Base-by-base conservation (phyloP, 2,797 vertebrate species). In the Bufotes viridis region DNA sequence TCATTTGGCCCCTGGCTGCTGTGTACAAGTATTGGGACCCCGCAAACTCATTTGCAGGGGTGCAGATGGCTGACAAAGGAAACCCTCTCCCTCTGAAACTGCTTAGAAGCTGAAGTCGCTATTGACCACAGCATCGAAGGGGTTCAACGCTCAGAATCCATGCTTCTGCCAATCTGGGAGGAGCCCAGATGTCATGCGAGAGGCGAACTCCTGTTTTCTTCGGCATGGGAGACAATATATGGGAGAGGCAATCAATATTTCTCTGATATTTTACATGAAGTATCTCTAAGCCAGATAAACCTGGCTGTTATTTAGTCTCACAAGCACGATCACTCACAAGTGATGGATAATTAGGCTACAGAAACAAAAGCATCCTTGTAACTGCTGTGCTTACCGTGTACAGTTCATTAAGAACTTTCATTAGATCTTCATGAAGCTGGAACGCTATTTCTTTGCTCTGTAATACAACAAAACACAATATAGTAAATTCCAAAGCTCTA, bases 361-460 rank as follows among this genome's bases (percentile, higher is more conserved):
- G 78, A 61, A 51, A 49, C 3, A 55, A 83, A 57, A 72, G 22
- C 7, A 82, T 58, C 34, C 57, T 20, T 74, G 58, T 61, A 24
- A n/a, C 49, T 58, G 9, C 82, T 81, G 65, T 93, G 95, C 98
- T 98, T 96, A 99, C 98, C 89, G 98, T 99, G 94, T 99, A 99
- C 67, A 99, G 96, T 94, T 99, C 98, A 22, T 98, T 99, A 89
- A 99, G 97, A 92, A 99, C 97, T 95, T 98, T 99, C 98, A 99
- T 99, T 93, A 99, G 95, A 94, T 99, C 98, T 93, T 99, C 98
- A 91, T 99, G 98, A 89, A 99, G 97, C 91, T 99, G 98, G 94
- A 99, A 99, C 15, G 97, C 97, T 91, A 99, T 99, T 94, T 99
- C 98, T 94, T 99, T 99, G 94, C 98, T 99, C 98, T 99, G 94